Percentiles rank a stretch among this genome's conserved stretches.
Conservation (phyloP, 2,113 vertebrate genomes). For the Grallaria varia region DNA sequence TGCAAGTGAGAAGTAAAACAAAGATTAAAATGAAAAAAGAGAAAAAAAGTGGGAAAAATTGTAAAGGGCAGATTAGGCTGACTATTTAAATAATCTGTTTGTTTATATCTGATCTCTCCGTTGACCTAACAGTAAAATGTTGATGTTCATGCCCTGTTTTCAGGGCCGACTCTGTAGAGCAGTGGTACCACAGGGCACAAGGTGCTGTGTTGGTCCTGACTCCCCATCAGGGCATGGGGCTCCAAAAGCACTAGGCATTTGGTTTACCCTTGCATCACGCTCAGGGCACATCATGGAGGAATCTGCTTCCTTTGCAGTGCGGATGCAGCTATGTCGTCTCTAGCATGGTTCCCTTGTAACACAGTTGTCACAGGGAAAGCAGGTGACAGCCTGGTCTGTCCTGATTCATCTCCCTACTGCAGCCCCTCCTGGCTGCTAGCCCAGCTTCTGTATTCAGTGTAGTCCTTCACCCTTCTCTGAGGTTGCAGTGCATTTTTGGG, state of each 20-base stretch:
- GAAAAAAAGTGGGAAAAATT: not conserved
- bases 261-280: fast-evolving
- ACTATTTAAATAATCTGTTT: not conserved
- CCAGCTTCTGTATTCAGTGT: not conserved
- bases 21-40: not conserved
- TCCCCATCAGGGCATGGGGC: fast-evolving
- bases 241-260: not conserved
- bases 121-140: not conserved
- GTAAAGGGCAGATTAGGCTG: not conserved
- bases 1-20: not conserved
- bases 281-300: not conserved
- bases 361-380: not conserved
- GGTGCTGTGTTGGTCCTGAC: not conserved
- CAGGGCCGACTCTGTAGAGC: not conserved
- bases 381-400: not conserved
- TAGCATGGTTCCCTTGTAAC: not conserved
- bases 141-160: not conserved
- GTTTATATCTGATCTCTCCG: not conserved
- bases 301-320: not conserved
- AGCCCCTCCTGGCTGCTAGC: not conserved
- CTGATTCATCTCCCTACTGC: not conserved
- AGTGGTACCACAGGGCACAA: not conserved
- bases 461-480: not conserved
- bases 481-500: not conserved
- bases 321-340: not conserved